Evolutionary conservation across 2,888 invertebrate genomes (phyloP).

Genomic region (Polydrusus tereticollis): DNA sequence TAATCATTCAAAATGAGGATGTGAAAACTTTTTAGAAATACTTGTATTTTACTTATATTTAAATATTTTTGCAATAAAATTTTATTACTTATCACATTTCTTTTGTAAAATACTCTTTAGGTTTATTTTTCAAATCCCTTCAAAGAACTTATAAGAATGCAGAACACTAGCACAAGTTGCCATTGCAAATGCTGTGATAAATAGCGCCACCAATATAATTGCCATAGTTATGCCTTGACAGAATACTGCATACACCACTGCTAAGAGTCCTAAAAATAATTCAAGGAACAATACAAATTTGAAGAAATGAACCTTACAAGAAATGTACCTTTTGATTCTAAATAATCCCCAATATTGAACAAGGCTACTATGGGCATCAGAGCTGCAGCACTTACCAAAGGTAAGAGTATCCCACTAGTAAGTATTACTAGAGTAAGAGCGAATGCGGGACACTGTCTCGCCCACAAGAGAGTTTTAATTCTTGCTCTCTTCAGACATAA

Average conservation of each 20-base stretch:
- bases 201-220: neutral
- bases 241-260: conserved; percentile 6
- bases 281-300: neutral
- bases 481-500: neutral
- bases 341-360: conserved; percentile 9
- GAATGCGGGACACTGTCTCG: neutral
- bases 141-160: conserved; percentile 9
- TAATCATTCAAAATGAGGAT: too few relatives aligned
- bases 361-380: conserved; percentile 22
- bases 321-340: conserved; percentile 15
- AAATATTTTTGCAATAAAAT: too few relatives aligned
- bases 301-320: too few relatives aligned
- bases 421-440: conserved; percentile 10
- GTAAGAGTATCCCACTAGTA: conserved; percentile 10
- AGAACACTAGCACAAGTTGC: neutral
- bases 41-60: too few relatives aligned
- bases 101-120: neutral
- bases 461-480: neutral
- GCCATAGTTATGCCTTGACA: conserved; percentile 15
- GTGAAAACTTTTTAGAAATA: too few relatives aligned
- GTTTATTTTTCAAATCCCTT: neutral
- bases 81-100: too few relatives aligned
- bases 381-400: conserved; percentile 28
- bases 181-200: conserved; percentile 1
- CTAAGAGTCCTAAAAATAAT: conserved; percentile 9